phyloP scores from a whole-genome alignment of 2,888 invertebrate species.

The Metellina segmentata region DNA sequence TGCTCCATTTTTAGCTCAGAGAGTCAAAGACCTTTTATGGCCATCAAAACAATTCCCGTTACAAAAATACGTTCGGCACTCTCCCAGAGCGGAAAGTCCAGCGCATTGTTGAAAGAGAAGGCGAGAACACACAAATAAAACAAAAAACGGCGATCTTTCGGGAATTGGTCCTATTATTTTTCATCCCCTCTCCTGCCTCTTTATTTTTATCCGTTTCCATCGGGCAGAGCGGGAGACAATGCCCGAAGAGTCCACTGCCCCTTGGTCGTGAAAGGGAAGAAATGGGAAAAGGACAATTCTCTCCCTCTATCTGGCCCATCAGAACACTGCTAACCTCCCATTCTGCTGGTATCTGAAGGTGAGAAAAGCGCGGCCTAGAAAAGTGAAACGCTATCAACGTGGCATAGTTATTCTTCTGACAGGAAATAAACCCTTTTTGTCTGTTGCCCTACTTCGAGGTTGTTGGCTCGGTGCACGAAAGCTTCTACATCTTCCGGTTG shows the following conservation, averaged over 20 bases:
- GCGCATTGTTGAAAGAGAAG: no score
- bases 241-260: constrained; percentile 50
- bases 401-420: constrained; percentile 56
- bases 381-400: constrained; percentile 67
- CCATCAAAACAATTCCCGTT: no score
- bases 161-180: constrained; percentile 1
- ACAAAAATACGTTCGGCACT: no score
- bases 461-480: constrained; percentile 49
- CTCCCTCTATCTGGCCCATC: constrained; percentile 65
- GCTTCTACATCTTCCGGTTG: constrained; percentile 64
- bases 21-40: no score
- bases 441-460: constrained; percentile 70
- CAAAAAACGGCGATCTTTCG: neutral
- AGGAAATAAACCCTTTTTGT: constrained; percentile 71
- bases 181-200: neutral
- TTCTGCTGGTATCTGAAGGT: constrained; percentile 52
- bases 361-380: constrained; percentile 73
- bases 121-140: neutral
- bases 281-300: constrained; percentile 54
- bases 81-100: no score
- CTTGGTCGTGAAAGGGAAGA: constrained; percentile 62
- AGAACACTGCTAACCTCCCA: constrained; percentile 44
- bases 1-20: no score
- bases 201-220: neutral
- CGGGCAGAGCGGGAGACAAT: constrained; percentile 31